Evolutionary conservation across 2,797 vertebrate genomes (phyloP).

Genomic region (Numenius phaeopus): DNA sequence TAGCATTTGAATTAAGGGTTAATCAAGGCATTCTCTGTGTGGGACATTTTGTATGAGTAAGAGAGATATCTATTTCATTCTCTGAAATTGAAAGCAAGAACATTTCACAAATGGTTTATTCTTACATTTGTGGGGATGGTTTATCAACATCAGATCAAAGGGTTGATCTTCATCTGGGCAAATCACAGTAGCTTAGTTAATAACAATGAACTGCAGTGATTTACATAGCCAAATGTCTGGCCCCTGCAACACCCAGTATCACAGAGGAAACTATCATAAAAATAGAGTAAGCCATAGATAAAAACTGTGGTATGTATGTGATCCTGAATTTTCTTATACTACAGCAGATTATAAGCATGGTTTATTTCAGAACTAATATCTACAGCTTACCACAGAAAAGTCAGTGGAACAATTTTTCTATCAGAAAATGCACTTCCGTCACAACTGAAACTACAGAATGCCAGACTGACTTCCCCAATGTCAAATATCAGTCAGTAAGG

Average conservation of each 20-base stretch:
- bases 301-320: not conserved
- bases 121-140: not conserved
- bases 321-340: not conserved
- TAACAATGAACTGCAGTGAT: not conserved
- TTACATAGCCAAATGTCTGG: not conserved
- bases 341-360: not conserved
- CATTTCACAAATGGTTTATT: not conserved
- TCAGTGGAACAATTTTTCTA: not conserved
- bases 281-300: not conserved
- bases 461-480: not conserved
- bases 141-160: not conserved
- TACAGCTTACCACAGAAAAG: not conserved
- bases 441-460: not conserved
- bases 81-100: not conserved
- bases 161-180: not conserved
- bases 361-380: not conserved
- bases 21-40: not conserved
- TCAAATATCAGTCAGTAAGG: not conserved
- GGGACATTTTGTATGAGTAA: not conserved
- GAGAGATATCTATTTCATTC: not conserved
- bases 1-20: slow-evolving; percentile 25
- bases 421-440: not conserved
- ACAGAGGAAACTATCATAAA: not conserved
- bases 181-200: not conserved
- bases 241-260: not conserved